Evolutionary conservation across 2,888 invertebrate genomes (phyloP).

Genomic region (Zygaena filipendulae): DNA sequence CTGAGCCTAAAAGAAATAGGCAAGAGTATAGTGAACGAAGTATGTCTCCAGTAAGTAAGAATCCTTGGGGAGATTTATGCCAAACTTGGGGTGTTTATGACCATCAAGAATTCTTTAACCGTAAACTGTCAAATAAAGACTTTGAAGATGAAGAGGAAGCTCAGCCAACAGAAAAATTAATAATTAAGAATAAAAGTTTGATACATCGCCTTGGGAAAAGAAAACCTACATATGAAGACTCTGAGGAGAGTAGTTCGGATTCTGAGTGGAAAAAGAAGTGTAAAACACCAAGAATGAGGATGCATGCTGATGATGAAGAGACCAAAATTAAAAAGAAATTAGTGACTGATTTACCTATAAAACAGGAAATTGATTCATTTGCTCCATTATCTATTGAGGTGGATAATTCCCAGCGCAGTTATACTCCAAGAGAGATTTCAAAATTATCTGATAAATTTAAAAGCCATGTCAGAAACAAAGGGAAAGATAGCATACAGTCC

Average conservation of each 20-base stretch:
- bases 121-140: slow-evolving; percentile 34
- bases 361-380: slow-evolving; percentile 29
- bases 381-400: slow-evolving; percentile 56
- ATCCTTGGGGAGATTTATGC: slow-evolving; percentile 80
- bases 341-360: slow-evolving; percentile 21
- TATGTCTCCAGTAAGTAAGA: slow-evolving; percentile 53
- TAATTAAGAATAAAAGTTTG: slow-evolving; percentile 43
- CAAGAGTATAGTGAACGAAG: slow-evolving; percentile 30
- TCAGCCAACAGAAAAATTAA: slow-evolving; percentile 25
- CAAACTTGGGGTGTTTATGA: slow-evolving; percentile 76
- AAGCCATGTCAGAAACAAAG: slow-evolving; percentile 21
- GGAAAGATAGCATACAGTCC: slow-evolving; percentile 30
- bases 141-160: slow-evolving; percentile 29
- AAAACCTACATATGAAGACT: slow-evolving; percentile 31
- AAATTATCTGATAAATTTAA: slow-evolving; percentile 51
- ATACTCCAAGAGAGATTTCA: slow-evolving; percentile 32
- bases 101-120: slow-evolving; percentile 63
- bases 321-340: slow-evolving; percentile 57
- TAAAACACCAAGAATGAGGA: slow-evolving; percentile 81
- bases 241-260: slow-evolving; percentile 57
- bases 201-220: slow-evolving; percentile 52
- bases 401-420: slow-evolving; percentile 33
- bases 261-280: slow-evolving; percentile 70
- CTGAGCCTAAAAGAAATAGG: slow-evolving; percentile 22
- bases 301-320: slow-evolving; percentile 91